Evolutionary conservation across 2,888 invertebrate species (phyloP).

Genomic region (Schizaphis graminum): DNA sequence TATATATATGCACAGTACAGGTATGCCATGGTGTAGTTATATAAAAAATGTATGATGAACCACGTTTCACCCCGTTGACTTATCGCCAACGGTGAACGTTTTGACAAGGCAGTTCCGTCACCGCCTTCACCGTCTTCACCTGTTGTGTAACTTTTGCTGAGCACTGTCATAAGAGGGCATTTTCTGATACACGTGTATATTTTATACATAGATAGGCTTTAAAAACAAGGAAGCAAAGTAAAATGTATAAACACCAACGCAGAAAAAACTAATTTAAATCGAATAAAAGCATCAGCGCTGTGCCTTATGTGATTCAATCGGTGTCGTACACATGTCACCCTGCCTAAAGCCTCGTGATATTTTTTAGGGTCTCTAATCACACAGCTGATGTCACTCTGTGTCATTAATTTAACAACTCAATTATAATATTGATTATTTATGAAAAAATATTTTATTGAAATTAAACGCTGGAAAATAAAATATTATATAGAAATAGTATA

Average conservation of each 20-base stretch:
- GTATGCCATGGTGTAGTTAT: background rate
- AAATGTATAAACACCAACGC: background rate
- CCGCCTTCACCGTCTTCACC: background rate
- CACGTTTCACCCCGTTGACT: background rate
- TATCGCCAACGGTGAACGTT: background rate
- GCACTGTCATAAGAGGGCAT: background rate
- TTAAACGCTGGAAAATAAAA: no score
- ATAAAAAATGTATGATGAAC: slow-evolving; percentile 5
- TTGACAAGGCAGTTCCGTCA: slow-evolving; percentile 7
- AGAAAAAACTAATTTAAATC: slow-evolving; percentile 8
- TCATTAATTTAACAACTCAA: background rate
- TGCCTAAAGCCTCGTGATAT: background rate
- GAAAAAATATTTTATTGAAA: background rate
- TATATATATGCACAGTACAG: background rate
- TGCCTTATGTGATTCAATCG: background rate
- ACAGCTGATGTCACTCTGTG: background rate
- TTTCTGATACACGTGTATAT: background rate
- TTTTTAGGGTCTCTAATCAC: background rate
- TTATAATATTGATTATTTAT: background rate
- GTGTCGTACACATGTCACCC: background rate
- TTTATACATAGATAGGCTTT: background rate
- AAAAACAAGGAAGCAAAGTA: background rate
- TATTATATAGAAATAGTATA: no score
- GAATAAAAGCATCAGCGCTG: background rate
- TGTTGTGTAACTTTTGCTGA: background rate